Percentiles rank a stretch among this genome's conserved stretches.
These are phyloP conservation scores for Xiphias gladius DNA, from an alignment of 2,113 vertebrate genomes.

Conservation along the genomic window DNA sequence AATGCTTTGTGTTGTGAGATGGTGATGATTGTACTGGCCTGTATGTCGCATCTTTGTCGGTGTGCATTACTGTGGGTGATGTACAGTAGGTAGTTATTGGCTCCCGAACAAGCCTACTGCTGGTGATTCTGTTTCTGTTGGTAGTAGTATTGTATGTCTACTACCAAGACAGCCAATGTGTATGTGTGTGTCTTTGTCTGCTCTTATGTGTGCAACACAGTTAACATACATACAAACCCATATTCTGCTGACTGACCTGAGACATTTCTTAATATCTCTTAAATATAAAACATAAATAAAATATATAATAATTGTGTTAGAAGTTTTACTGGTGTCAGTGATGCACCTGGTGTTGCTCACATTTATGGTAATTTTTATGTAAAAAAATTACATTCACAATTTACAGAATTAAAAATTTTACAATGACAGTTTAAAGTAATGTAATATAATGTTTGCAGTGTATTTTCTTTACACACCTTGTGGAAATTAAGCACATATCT, in stretches of 20 bases:
- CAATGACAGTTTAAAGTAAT: too few species aligned
- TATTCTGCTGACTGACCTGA: neutral
- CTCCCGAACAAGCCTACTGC: neutral
- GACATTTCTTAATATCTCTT: too few species aligned
- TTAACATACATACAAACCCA: neutral
- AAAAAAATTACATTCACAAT: neutral
- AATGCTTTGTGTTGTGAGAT: neutral
- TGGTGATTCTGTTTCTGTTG: neutral
- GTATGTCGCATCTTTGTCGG: constrained; percentile 12
- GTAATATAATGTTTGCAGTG: too few species aligned
- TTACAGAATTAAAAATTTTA: neutral
- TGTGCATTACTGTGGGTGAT: neutral
- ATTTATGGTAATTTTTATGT: neutral
- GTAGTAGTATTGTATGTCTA: neutral
- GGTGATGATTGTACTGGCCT: neutral
- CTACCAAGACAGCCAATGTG: too few species aligned
- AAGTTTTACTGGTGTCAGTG: neutral
- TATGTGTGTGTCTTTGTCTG: neutral
- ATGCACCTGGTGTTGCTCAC: neutral
- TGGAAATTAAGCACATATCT: neutral
- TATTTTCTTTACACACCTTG: too few species aligned
- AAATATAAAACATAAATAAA: neutral
- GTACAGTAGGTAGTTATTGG: neutral
- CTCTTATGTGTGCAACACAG: neutral
- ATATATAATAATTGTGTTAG: neutral